phyloP scores from a whole-genome alignment of 53 echinoderm and acorn worm genomes.

The Zoroaster sp. region DNA sequence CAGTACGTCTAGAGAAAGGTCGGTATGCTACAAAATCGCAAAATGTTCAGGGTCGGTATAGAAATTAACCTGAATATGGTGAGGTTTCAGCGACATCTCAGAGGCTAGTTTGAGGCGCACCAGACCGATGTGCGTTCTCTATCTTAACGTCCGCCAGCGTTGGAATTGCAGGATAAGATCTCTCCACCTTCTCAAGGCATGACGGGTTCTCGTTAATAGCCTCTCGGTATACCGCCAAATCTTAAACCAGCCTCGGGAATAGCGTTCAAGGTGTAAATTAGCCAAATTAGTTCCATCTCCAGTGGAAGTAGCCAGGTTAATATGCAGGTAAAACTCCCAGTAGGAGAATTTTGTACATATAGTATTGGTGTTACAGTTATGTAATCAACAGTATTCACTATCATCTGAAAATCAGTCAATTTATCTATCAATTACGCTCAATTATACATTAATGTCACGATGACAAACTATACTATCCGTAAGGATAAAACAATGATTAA shows the following conservation, averaged over 20 bases:
- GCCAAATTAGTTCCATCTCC: no score
- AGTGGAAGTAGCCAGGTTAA: no score
- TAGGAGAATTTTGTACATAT: no score
- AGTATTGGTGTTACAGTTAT: no score
- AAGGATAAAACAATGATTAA: no score
- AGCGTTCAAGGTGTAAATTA: constrained; percentile 5
- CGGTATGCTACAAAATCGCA: constrained; percentile 7
- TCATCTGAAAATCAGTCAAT: no score
- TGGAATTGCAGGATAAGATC: neutral
- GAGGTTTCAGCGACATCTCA: constrained; percentile 7
- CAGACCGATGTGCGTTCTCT: constrained; percentile 26
- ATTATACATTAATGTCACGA: no score
- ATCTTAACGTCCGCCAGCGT: constrained; percentile 1
- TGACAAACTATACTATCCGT: no score
- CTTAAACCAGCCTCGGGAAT: neutral
- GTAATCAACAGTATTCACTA: no score
- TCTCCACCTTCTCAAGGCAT: neutral
- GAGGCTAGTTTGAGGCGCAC: neutral
- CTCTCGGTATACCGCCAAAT: neutral
- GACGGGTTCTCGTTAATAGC: neutral
- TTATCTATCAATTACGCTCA: no score
- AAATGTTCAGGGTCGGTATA: constrained; percentile 1
- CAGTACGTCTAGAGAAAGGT: neutral
- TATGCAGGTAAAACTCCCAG: no score
- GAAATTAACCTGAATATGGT: constrained; percentile 21